phyloP scores from a whole-genome alignment of 2,797 vertebrate species.

The Champsocephalus gunnari region DNA sequence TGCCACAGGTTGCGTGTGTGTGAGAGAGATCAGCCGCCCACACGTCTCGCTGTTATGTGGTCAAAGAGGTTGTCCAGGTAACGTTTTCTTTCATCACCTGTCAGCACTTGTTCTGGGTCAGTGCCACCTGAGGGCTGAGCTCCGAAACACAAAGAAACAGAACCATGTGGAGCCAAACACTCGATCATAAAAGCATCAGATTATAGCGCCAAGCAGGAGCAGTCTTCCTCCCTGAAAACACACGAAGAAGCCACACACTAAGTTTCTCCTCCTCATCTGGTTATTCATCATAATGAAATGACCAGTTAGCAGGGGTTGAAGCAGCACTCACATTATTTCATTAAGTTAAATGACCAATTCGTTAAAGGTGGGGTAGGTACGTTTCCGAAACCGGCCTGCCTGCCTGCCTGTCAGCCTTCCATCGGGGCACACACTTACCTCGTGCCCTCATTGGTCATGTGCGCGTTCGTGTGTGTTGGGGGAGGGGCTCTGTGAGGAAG shows the following conservation, averaged over 20 bases:
- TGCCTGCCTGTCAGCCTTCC: no score
- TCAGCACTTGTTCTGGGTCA: constrained; percentile 48
- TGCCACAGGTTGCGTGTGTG: constrained; percentile 18
- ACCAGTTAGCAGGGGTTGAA: neutral
- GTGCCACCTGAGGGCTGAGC: constrained; percentile 33
- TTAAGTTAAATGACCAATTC: no score
- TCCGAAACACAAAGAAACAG: constrained; percentile 13
- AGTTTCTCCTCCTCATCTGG: constrained; percentile 15
- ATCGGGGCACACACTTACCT: no score
- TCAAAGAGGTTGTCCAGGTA: constrained; percentile 70
- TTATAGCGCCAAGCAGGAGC: constrained; percentile 1
- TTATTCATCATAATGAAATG: constrained; percentile 32
- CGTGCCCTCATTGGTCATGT: no score
- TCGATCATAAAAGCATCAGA: neutral
- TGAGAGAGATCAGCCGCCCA: constrained; percentile 42
- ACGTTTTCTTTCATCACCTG: constrained; percentile 53
- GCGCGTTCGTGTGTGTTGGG: no score
- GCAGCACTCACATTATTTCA: no score
- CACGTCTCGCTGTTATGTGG: constrained; percentile 46
- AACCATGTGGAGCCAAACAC: constrained; percentile 22
- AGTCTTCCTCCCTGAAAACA: neutral
- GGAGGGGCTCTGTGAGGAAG: no score
- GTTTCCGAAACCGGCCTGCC: no score
- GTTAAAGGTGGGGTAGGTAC: no score
- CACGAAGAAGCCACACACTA: constrained; percentile 22